phyloP scores from a whole-genome alignment of 2,797 vertebrate genomes.

The Myotis planiceps region DNA sequence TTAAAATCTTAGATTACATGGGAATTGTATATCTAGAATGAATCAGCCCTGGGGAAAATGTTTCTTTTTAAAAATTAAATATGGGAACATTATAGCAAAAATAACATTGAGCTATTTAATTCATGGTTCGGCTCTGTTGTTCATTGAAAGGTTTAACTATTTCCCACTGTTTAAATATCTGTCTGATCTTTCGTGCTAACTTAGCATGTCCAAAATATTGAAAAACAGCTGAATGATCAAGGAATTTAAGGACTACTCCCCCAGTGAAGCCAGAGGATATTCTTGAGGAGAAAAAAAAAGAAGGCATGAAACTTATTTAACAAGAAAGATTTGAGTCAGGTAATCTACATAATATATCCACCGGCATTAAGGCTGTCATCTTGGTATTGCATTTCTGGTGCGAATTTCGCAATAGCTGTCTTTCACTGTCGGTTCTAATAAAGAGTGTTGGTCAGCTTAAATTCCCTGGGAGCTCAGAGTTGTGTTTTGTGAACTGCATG shows the following conservation, averaged over 20 bases:
- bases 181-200: conserved; percentile 83
- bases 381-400: conserved; percentile 84
- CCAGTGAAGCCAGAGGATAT: conserved; percentile 80
- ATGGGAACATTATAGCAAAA: conserved; percentile 75
- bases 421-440: conserved; percentile 93
- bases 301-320: conserved; percentile 85
- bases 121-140: conserved; percentile 62
- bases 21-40: conserved; percentile 55
- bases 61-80: conserved; percentile 56
- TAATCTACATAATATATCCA: conserved; percentile 89
- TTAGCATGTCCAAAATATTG: conserved; percentile 79
- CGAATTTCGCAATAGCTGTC: conserved; percentile 87
- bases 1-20: conserved; percentile 49
- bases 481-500: conserved; percentile 90
- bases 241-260: conserved; percentile 83
- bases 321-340: conserved; percentile 84
- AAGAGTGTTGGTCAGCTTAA: conserved; percentile 90
- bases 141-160: conserved; percentile 81
- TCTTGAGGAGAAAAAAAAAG: conserved; percentile 78
- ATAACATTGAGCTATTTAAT: conserved; percentile 78
- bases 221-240: conserved; percentile 83
- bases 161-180: conserved; percentile 77
- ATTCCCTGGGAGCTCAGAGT: conserved; percentile 88
- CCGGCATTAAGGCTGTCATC: conserved; percentile 85
- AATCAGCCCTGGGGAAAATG: conserved; percentile 72